Percentiles rank a stretch among this genome's conserved stretches.
Conservation (phyloP, 2,888 invertebrate genomes). For the Cheilosia vulpina region DNA sequence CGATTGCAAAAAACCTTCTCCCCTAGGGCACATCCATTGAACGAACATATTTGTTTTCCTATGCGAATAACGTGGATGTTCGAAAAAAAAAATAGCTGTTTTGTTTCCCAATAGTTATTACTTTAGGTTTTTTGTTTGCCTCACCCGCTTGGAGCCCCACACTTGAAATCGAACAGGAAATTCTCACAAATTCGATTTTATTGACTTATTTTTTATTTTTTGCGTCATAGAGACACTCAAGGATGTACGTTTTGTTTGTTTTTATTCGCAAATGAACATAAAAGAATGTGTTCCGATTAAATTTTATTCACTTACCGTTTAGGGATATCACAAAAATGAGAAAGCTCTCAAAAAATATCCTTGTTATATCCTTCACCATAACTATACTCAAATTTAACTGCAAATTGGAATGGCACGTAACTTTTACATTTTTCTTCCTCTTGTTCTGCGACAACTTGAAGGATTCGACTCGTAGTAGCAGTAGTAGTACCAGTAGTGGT, state of each 20-base stretch:
- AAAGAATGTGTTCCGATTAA: constrained; percentile 48
- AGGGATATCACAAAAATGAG: constrained; percentile 75
- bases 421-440: constrained; percentile 71
- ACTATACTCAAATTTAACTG: constrained; percentile 75
- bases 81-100: constrained; percentile 12
- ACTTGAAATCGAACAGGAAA: constrained; percentile 47
- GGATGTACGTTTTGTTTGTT: background rate
- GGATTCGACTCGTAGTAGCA: constrained; percentile 4
- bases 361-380: constrained; percentile 74
- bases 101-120: constrained; percentile 39
- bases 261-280: constrained; percentile 31
- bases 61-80: constrained; percentile 39
- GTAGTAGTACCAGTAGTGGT: background rate
- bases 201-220: constrained; percentile 18
- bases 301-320: constrained; percentile 74
- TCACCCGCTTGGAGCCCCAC: constrained; percentile 1
- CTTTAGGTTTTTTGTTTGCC: constrained; percentile 16
- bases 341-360: constrained; percentile 73
- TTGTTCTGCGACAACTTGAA: constrained; percentile 61
- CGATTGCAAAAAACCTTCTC: constrained; percentile 17
- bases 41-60: constrained; percentile 44
- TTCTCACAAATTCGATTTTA: constrained; percentile 58
- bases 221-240: background rate
- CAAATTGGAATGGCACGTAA: constrained; percentile 71
- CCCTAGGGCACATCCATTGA: constrained; percentile 42